Evolutionary conservation across 1,140 invertebrate species (phyloP), one percentile per base, ranked within the genome.

Genomic region (Maconellicoccus hirsutus): DNA sequence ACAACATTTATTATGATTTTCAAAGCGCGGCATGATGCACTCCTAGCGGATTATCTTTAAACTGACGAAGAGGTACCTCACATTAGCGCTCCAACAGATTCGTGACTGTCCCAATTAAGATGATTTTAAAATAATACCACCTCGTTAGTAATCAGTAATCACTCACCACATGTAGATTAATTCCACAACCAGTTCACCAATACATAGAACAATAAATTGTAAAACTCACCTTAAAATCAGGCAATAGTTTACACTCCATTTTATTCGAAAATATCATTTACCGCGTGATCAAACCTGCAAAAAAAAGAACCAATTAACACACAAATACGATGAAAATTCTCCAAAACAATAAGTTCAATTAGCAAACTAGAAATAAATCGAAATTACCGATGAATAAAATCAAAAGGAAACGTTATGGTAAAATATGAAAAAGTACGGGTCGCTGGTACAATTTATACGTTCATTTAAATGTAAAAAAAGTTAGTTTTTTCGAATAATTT

Each of bases 341-440:
- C 42, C 16, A 14, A 52, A 52, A 52, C 42, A 52, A 52, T 6
- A 52, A 16, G 42, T 52, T 52, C 42, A 52, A 52, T 52, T 52
- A 52, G n/a, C n/a, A 19, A 3, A 19, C 2, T 19, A 16, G 3
- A 16, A 16, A 52, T 52, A 52, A 52, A 52, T 52, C 42, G n/a
- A 52, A 52, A 52, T 52, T 52, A 52, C 42, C 42, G n/a, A 52
- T 52, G 42, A 52, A 52, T 52, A 52, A 52, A 52, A 52, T 52
- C 42, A 52, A 52, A 52, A 52, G n/a, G n/a, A 19, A 52, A 19
- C 10, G 12, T 14, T 52, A 52, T 52, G 6, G 42, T 16, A 52
- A 52, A 52, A 52, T 8, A 8, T 6, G 2, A 8, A 52, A 52
- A 52, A 52, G 42, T 52, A 52, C 42, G 42, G n/a, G 2, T 52